These are phyloP conservation scores for Lepidotrigona ventralis DNA, from an alignment of 1,140 invertebrate genomes.

Conservation along the genomic window DNA sequence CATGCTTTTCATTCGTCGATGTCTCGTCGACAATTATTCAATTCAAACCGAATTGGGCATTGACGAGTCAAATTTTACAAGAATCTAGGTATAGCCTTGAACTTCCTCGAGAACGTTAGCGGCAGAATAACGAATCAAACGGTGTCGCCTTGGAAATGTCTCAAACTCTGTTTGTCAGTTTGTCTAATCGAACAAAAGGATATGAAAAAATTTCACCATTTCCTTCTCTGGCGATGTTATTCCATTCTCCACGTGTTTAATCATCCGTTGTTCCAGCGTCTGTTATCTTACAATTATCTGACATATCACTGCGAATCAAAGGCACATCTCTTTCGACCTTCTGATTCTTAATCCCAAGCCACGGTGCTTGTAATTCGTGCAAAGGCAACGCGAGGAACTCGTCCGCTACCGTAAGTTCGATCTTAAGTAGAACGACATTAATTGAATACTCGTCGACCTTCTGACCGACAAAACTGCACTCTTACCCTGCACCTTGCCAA, in stretches of 20 bases:
- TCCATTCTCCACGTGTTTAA: neutral
- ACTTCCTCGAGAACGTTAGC: neutral
- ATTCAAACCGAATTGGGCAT: neutral
- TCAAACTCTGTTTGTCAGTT: neutral
- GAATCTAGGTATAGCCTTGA: neutral
- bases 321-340: neutral
- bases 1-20: neutral
- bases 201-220: neutral
- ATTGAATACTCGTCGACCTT: neutral
- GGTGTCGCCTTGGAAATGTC: neutral
- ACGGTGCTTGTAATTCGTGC: neutral
- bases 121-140: neutral
- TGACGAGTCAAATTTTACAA: neutral
- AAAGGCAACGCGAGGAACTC: neutral
- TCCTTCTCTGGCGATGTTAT: neutral
- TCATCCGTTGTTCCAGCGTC: neutral
- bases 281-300: neutral
- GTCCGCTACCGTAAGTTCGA: neutral
- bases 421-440: neutral
- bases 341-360: neutral
- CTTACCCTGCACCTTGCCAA: conserved; percentile 92
- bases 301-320: neutral
- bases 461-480: neutral
- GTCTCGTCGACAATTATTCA: neutral
- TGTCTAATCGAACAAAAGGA: neutral